Evolutionary conservation across 2,797 vertebrate genomes (phyloP), one percentile per base, ranked within the genome.

Genomic region (Enteromius trimaculatus): DNA sequence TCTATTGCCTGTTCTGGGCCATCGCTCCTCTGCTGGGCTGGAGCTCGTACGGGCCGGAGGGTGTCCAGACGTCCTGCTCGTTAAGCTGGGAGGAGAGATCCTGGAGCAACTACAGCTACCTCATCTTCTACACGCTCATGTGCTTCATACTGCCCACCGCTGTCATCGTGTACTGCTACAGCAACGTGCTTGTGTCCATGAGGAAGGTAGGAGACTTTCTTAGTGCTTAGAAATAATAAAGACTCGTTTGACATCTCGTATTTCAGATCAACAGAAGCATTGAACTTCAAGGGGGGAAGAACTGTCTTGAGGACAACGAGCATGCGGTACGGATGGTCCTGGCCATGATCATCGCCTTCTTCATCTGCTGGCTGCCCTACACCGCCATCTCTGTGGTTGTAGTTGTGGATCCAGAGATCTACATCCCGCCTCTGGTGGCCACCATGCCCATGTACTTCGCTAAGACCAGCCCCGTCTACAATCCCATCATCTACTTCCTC

Each of bases 361-460:
- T 96, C 51, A 58, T 92, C 4, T 95, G 95, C 88, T 96, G 95
- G 95, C 83, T 95, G 80, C 94, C 95, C n/a, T 95, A 95, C 88
- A 92, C 93, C 0, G 79, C 58, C 2, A 76, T 95, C 84, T 95
- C 94, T 8, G 89, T 93, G 68, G 92, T 94, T 79, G 92, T 95
- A 3, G 90, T 95, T 9, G 55, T 94, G 79, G 82, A 91, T 84
- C 94, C 94, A 23, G 88, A 92, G 14, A 86, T 93, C 68, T 84
- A 90, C 86, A 95, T 95, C 87, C 89, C 92, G 23, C 95, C 94
- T 0, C 90, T 95, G 23, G 60, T 94, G 3, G 94, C 94, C 79
- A 94, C 93, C 31, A 91, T 95, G 90, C 95, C 95, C 19, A 93
- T 94, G 75, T 83, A 78, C 39, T 83, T 83, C 3, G 81, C 81